Base-by-base conservation (phyloP, 30 jellyfish, hydroid and myxozoan genomes). In the Morbakka virulenta region DNA sequence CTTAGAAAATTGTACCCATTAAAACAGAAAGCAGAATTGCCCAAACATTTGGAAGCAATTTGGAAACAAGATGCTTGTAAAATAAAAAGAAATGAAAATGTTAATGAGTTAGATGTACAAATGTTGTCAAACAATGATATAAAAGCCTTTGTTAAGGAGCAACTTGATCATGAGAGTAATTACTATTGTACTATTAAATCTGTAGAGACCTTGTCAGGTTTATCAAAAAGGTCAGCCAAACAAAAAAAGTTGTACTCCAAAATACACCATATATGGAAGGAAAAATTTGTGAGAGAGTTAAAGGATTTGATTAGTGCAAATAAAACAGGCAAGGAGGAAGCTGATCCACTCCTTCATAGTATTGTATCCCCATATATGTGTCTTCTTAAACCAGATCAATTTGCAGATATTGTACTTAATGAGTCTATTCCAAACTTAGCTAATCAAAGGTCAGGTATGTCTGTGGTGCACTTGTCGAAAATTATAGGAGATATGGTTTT, bases 371-470 rank as follows among this genome's bases (percentile, higher is more conserved):
- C 95, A 2, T 84, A 84, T 67, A 31, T 84, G 63, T 67, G 74
- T 29, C 83, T 91, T 62, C 62, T 91, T 0, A 83, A 93, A 13
- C 91, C 98, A 14, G 81, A 84, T 27, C 89, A 71, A 64, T 73
- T 83, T 13, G 85, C 96, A 24, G 96, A 84, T 23, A 70, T 91
- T 23, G 84, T 91, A 13, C 52, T 91, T 62, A 86, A 84, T 6
- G 91, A 83, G 22, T 51, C 80, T 2, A 47, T 91, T 49, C 98
- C 98, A 3, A 53, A 79, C 3, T 84, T 91, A 0, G 74, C 94
- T 62, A 50, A 87, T n/a, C 98, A 91, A 50, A 90, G 96, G 0
- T 87, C 77, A 22, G 98, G 98, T n/a, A 81, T 91, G 12, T 86
- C 95, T n/a, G 95, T 72, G 28, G 74, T 71, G 22, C 84, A 76